Evolutionary conservation across 2,113 vertebrate genomes (phyloP).

Genomic region (Fregata magnificens): DNA sequence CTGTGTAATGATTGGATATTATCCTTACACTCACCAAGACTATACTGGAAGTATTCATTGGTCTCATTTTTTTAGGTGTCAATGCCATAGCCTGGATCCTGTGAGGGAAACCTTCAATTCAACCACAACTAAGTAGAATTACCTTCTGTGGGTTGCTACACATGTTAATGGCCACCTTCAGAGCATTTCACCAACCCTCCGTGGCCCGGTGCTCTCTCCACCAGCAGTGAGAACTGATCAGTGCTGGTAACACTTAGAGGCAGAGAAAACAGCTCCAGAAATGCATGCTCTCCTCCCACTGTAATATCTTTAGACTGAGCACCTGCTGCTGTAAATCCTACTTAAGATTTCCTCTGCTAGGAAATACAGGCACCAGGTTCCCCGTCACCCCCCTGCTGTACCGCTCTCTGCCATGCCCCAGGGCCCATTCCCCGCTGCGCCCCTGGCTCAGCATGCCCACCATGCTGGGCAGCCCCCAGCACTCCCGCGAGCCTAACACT

Average conservation of each 20-base stretch:
- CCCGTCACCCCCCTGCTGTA: too few relatives aligned
- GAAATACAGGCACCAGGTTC: neutral
- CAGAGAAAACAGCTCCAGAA: neutral
- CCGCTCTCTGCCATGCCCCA: neutral
- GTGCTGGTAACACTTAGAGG: neutral
- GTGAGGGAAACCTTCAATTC: neutral
- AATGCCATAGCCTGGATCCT: neutral
- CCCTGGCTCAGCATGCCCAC: too few relatives aligned
- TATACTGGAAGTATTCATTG: neutral
- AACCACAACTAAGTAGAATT: neutral
- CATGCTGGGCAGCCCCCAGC: neutral
- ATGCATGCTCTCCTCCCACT: neutral
- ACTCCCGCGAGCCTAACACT: fast-evolving
- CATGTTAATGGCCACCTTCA: neutral
- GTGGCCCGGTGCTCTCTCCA: neutral
- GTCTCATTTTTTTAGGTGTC: neutral
- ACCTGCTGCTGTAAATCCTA: neutral
- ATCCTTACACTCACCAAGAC: neutral
- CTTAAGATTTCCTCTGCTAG: neutral
- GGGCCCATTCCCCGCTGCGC: fast-evolving
- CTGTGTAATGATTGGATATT: neutral
- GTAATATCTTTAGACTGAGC: neutral
- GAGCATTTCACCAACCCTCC: neutral
- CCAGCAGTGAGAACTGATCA: neutral
- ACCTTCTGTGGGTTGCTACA: neutral